These are phyloP conservation scores for Mionectes olivaceus DNA, from an alignment of 2,797 vertebrate genomes.

Conservation along the genomic window DNA sequence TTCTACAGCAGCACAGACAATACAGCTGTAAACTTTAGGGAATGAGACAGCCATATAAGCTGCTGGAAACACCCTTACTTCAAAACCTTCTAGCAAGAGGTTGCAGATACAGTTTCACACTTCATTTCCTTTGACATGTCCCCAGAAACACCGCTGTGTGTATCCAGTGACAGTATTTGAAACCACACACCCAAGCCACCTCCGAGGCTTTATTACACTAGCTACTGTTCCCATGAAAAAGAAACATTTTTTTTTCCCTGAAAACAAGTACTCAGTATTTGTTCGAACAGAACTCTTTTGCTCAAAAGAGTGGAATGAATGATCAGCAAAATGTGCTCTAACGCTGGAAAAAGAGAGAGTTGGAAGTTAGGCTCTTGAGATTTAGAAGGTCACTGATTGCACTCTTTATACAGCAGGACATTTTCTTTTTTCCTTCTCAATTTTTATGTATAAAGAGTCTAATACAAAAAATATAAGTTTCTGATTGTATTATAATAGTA, in stretches of 20 bases:
- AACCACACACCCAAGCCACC: neutral
- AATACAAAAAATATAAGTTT: neutral
- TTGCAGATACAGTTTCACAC: conserved; percentile 46
- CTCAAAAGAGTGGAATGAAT: conserved; percentile 16
- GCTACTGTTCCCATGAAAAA: neutral
- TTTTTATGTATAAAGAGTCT: neutral
- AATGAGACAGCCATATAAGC: neutral
- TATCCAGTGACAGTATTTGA: neutral
- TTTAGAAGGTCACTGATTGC: neutral
- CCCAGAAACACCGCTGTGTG: neutral
- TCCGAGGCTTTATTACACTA: neutral
- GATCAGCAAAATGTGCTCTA: conserved; percentile 11
- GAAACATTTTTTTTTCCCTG: neutral
- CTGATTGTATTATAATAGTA: neutral
- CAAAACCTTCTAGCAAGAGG: conserved; percentile 35
- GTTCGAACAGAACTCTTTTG: neutral
- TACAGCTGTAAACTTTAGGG: neutral
- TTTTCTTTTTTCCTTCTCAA: neutral
- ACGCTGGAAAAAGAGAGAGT: neutral
- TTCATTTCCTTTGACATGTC: conserved; percentile 45
- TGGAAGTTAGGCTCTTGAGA: neutral
- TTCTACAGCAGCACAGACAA: neutral
- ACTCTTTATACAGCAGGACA: neutral
- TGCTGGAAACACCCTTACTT: conserved; percentile 29
- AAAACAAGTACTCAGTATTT: conserved; percentile 34